A percentile compares a stretch with the other conserved stretches of the same genome.
Evolutionary conservation across 2,113 vertebrate genomes (phyloP).

Genomic region (Neogale vison): DNA sequence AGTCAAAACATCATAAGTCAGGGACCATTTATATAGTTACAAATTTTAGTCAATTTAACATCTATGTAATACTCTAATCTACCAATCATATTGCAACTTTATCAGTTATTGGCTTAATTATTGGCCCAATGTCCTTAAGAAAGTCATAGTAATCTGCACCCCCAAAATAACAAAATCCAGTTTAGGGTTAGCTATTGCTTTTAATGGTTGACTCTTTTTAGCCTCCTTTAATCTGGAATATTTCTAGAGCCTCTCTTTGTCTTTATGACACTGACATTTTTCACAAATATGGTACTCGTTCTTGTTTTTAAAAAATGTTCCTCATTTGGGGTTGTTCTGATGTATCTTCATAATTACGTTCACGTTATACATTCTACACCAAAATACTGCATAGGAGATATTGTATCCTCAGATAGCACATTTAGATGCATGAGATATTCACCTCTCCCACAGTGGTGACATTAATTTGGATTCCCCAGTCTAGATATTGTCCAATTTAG

Average conservation of each 20-base stretch:
- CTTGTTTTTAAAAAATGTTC: not conserved
- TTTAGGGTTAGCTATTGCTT: not conserved
- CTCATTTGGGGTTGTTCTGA: not conserved
- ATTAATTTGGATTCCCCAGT: not conserved
- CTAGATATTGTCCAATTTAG: not conserved
- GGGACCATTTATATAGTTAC: not conserved
- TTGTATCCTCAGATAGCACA: not conserved
- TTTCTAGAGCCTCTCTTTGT: not conserved
- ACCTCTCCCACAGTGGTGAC: not conserved
- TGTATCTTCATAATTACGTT: not conserved
- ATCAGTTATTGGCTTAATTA: not conserved
- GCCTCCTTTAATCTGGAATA: not conserved
- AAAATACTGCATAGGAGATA: not conserved
- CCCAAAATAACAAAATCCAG: not conserved
- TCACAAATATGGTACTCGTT: not conserved
- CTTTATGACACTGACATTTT: not conserved
- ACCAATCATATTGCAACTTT: not conserved
- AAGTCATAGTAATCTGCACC: not conserved
- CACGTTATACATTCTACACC: not conserved
- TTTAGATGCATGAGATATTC: not conserved
- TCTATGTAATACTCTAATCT: not conserved
- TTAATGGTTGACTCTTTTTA: not conserved
- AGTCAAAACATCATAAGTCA: not conserved
- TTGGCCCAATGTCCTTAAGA: not conserved
- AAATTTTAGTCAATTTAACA: not conserved